Percentiles rank a stretch among this genome's conserved stretches.
Conservation (phyloP, 2,797 vertebrate species). For the Lacerta bilineata region DNA sequence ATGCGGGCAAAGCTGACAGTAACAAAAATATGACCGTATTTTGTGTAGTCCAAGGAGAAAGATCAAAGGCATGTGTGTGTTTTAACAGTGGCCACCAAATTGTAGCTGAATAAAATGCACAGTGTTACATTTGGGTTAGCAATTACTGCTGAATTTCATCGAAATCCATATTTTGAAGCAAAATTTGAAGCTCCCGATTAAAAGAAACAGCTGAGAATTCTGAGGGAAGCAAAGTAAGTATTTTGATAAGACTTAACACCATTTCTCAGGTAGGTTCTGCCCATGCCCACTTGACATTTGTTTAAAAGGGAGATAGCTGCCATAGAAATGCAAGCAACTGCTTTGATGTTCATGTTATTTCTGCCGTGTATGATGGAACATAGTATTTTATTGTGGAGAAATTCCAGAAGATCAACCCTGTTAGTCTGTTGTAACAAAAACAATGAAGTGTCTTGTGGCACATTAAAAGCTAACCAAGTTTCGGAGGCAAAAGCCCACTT, state of each 20-base stretch:
- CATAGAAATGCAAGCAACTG: not conserved
- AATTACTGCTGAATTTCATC: not conserved
- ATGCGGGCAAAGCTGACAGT: not conserved
- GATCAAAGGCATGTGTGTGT: not conserved
- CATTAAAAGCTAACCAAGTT: not conserved
- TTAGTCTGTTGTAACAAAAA: not conserved
- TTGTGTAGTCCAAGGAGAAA: constrained; percentile 22
- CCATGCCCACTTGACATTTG: not conserved
- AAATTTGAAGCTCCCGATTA: not conserved
- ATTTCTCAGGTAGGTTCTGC: not conserved
- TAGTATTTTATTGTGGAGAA: not conserved
- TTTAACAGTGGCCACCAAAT: not conserved
- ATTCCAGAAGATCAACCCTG: not conserved
- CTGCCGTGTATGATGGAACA: not conserved
- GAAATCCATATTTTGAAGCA: not conserved
- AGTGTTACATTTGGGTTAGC: not conserved
- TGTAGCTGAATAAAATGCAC: not conserved
- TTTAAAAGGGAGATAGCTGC: not conserved
- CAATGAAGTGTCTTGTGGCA: not conserved
- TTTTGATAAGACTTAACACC: not conserved
- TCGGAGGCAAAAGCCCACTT: not conserved
- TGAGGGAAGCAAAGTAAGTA: not conserved
- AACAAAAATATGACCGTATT: constrained; percentile 20
- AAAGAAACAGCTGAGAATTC: not conserved
- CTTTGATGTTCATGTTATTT: not conserved